A percentile compares a stretch with the other conserved stretches of the same genome.
phyloP scores from a whole-genome alignment of 2,797 vertebrate genomes.

The Poeciliopsis infans region DNA sequence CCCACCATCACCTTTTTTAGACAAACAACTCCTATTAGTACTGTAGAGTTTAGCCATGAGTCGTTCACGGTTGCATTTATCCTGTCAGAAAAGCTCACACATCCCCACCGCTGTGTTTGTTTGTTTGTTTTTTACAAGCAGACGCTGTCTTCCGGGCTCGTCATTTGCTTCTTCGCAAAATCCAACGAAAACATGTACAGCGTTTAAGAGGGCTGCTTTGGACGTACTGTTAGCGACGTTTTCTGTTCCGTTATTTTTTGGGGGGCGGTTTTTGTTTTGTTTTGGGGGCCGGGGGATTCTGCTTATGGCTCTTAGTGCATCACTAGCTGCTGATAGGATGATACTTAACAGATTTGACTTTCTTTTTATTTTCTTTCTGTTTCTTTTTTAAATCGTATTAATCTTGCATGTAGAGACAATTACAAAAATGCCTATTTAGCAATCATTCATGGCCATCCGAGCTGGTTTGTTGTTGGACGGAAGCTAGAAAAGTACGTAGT shows the following conservation, averaged over 20 bases:
- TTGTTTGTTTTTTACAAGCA: constrained; percentile 49
- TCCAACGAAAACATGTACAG: constrained; percentile 77
- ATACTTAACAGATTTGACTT: constrained; percentile 73
- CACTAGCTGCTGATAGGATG: constrained; percentile 77
- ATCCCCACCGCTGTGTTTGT: constrained; percentile 52
- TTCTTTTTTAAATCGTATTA: constrained; percentile 67
- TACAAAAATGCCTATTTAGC: constrained; percentile 76
- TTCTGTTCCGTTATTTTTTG: constrained; percentile 18
- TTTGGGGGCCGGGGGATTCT: constrained; percentile 31
- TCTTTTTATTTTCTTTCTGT: constrained; percentile 12
- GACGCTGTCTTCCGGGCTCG: constrained; percentile 78
- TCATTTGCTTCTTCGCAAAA: constrained; percentile 65
- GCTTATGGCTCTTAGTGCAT: constrained; percentile 82
- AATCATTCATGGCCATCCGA: constrained; percentile 79
- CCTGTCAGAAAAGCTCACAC: constrained; percentile 58
- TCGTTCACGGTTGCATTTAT: constrained; percentile 66
- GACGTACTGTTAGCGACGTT: constrained; percentile 78
- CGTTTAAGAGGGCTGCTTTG: constrained; percentile 83
- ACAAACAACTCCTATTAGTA: constrained; percentile 69
- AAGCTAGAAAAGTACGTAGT: constrained; percentile 78
- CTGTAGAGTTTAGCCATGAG: constrained; percentile 73
- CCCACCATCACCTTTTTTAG: constrained; percentile 53
- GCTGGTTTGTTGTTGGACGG: constrained; percentile 77
- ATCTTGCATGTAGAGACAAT: constrained; percentile 83
- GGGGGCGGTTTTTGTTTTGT: not conserved